Evolutionary conservation across 2,797 vertebrate genomes (phyloP).

Genomic region (Pipistrellus pipistrellus): DNA sequence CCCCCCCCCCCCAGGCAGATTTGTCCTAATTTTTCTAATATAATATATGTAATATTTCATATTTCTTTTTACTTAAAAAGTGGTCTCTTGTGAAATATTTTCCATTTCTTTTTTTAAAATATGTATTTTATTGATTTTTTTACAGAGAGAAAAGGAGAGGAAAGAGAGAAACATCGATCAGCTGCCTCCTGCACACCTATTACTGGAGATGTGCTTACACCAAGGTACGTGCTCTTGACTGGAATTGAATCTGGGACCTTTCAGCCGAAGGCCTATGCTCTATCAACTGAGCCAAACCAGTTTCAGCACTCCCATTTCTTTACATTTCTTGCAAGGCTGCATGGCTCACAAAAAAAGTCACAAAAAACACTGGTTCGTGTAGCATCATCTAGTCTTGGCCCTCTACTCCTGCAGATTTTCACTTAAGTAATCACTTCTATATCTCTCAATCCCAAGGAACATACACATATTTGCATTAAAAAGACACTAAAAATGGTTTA

Average conservation of each 20-base stretch:
- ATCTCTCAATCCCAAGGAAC: neutral
- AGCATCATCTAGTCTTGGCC: neutral
- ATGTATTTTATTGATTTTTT: too few species aligned
- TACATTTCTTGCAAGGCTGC: neutral
- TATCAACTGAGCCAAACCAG: too few species aligned
- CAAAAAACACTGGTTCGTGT: neutral
- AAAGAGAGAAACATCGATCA: too few species aligned
- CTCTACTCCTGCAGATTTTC: neutral
- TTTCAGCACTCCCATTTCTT: neutral
- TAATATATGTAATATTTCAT: neutral
- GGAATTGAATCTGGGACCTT: too few species aligned
- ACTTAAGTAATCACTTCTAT: neutral
- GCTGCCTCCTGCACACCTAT: too few species aligned
- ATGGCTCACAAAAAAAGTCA: neutral
- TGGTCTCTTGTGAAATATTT: neutral
- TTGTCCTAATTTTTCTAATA: neutral
- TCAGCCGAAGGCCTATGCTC: too few species aligned
- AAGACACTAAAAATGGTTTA: neutral
- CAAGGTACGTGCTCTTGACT: too few species aligned
- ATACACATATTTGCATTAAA: neutral
- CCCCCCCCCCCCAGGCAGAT: neutral
- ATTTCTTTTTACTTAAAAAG: neutral
- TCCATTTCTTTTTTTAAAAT: neutral
- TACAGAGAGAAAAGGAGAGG: too few species aligned
- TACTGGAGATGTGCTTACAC: too few species aligned